phyloP scores from a whole-genome alignment of 2,888 invertebrate species.

The Chrysodeixis includens region DNA sequence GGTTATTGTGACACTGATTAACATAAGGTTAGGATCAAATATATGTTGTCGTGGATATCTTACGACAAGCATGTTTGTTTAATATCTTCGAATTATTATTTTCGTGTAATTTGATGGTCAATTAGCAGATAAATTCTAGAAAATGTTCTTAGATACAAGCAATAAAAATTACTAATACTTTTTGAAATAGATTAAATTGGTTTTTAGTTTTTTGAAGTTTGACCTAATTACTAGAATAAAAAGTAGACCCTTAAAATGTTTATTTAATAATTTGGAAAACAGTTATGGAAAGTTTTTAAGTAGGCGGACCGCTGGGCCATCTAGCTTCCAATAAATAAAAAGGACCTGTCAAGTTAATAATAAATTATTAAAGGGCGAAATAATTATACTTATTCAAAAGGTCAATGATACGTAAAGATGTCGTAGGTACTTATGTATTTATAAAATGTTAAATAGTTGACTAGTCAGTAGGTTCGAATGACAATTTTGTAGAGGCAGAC shows the following conservation, averaged over 20 bases:
- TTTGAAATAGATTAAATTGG: too few relatives aligned
- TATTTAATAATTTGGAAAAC: neutral
- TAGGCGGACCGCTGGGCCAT: neutral
- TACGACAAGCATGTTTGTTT: constrained; percentile 5
- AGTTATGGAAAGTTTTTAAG: neutral
- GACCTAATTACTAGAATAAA: neutral
- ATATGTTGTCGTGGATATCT: constrained; percentile 7
- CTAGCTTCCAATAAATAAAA: neutral
- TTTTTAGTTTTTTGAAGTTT: neutral
- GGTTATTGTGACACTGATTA: constrained; percentile 12
- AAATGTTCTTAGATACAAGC: neutral
- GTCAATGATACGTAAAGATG: constrained; percentile 10
- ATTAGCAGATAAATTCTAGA: neutral
- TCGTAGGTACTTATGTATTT: neutral
- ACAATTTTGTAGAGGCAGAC: constrained; percentile 45
- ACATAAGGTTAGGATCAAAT: constrained; percentile 12
- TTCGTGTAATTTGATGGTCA: neutral
- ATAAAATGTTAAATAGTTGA: constrained; percentile 9
- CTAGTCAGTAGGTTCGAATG: constrained; percentile 37
- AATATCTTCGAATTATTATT: neutral
- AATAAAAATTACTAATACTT: neutral
- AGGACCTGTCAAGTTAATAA: constrained; percentile 9
- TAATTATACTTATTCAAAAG: constrained; percentile 12
- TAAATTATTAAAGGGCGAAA: constrained; percentile 15
- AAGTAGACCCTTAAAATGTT: neutral